Base-by-base conservation (phyloP, 2,113 vertebrate genomes). In the Lampris megalopsis region DNA sequence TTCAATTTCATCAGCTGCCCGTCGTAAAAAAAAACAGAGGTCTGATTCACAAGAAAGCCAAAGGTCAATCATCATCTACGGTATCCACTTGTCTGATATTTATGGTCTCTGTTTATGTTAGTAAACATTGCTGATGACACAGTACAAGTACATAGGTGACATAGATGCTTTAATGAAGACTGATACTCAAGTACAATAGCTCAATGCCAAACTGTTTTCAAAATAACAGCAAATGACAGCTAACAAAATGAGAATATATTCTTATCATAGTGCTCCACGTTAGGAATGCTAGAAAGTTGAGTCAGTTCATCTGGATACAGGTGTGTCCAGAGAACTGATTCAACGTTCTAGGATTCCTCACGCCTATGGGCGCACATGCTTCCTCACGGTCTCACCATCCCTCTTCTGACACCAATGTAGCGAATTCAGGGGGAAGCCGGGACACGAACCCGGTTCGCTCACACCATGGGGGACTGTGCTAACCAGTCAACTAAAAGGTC, bases 11-110 rank as follows among this genome's bases (percentile, higher is more conserved):
- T 90, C 86, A 74, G 84, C 75, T 61, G 57, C 52, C 72, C 42
- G 63, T 43, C 48, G 72, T 59, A 85, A 84, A 72, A 85, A 89
- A 89, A 86, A 89, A 82, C 45, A 3, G 4, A 50, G 80, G 66
- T 88, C 78, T 77, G 82, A 85, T 83, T 80, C 76, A 47, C 67
- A 41, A 24, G 63, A 8, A 63, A 81, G 66, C 63, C 82, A 89
- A 83, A 89, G 90, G 85, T 90, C 90, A 82, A 84, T 84, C 86
- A 79, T 73, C 86, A 86, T 58, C 52, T 24, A 24, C 60, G 71
- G 56, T 54, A n/a, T 2, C 3, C 50, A 4, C 10, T 49, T 24
- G 24, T 63, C 57, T 70, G 11, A 11, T 59, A 61, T 2, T 1
- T 41, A 1, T 35, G 8, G 5, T 2, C 43, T 49, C 2, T 24